phyloP scores from a whole-genome alignment of 2,888 invertebrate genomes.

The Brachypalpus laphriformis region DNA sequence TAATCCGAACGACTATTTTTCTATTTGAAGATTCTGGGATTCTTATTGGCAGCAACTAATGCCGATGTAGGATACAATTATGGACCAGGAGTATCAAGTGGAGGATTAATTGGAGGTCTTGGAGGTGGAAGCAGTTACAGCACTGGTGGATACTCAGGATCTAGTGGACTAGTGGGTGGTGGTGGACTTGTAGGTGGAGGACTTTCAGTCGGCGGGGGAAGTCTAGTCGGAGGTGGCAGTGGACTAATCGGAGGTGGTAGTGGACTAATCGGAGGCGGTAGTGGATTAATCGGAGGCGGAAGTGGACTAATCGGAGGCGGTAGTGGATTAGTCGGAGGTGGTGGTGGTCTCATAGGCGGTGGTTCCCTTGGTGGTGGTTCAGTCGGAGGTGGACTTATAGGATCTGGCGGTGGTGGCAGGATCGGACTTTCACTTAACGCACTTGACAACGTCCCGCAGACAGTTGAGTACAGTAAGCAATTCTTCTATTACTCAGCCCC shows the following conservation, averaged over 20 bases:
- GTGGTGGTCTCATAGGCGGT: conserved; percentile 3
- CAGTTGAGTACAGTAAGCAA: conserved; percentile 75
- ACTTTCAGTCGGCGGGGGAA: not conserved
- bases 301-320: not conserved
- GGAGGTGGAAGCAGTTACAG: too few species aligned
- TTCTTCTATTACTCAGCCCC: conserved; percentile 79
- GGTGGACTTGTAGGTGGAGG: not conserved
- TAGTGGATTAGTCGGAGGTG: not conserved
- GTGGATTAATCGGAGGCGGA: too few species aligned
- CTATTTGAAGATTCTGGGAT: conserved; percentile 10
- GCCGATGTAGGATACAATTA: conserved; percentile 26
- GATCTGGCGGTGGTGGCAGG: not conserved
- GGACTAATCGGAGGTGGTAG: too few species aligned
- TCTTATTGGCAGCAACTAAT: not conserved
- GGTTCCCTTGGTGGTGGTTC: conserved; percentile 56
- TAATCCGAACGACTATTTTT: not conserved
- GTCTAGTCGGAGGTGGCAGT: too few species aligned
- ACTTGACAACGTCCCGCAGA: conserved; percentile 43
- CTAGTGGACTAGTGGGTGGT: not conserved
- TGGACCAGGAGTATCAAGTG: conserved; percentile 14
- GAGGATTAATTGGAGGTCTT: too few species aligned
- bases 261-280: too few species aligned
- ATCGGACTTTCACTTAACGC: conserved; percentile 38
- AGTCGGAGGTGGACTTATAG: not conserved
- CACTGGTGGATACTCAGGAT: too few species aligned